Base-by-base conservation (phyloP, 1,140 invertebrate genomes). In the Drosophila novamexicana region DNA sequence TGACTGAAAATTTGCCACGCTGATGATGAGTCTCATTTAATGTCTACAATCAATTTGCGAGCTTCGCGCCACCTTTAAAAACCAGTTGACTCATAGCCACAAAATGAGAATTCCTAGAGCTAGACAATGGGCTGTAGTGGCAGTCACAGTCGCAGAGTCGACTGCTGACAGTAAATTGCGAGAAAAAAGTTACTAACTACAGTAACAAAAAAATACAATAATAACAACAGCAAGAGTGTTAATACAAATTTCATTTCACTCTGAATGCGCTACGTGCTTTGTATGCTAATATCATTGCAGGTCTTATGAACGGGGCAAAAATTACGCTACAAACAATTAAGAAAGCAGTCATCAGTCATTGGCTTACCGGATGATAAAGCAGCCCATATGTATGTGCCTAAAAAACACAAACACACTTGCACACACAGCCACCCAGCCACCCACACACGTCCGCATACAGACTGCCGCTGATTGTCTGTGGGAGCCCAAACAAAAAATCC, bases 171-270 rank as follows among this genome's bases (percentile, higher is more conserved):
- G 22, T 47, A 74, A 75, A 71, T 70, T 69, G 70, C 79, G 14
- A 18, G 14, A 42, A 42, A 32, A 34, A 56, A 16, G 54, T 59
- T 69, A 67, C 49, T 37, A 50, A 64, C 22, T 61, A 58, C 45
- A 68, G 37, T 32, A 57, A 59, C 49, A 73, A 75, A 47, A 73
- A 18, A 18, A 18, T 16, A 16, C 22, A 29, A 29, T 29, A 44
- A 44, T 67, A 59, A 47, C 42, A 70, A 50, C 66, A 81, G 67
- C 56, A 70, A 76, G 61, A 65, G 75, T 82, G 78, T 88, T 86
- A 79, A 80, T 71, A 83, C 63, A 62, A 83, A 79, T 70, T 86
- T 73, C 69, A 86, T 88, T 75, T 64, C 84, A 74, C 58, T 83
- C 61, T 53, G 73, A 64, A 64, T 69, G 52, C 59, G 49, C 68